These are phyloP conservation scores for Monopterus albus DNA, from an alignment of 2,113 vertebrate species.

Conservation along the genomic window DNA sequence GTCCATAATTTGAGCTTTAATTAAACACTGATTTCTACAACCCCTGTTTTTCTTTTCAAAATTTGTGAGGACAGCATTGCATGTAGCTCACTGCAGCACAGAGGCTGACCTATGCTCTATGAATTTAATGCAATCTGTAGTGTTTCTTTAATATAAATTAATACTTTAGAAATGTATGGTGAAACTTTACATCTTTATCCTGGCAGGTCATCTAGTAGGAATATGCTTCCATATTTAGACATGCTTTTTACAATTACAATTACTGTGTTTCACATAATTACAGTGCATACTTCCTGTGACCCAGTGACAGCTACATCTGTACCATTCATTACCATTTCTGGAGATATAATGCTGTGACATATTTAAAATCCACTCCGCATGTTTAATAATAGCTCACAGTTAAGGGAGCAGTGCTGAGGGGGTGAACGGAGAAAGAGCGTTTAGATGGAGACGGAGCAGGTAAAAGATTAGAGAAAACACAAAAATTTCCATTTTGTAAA, in stretches of 20 bases:
- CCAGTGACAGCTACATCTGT: constrained; percentile 18
- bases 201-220: neutral
- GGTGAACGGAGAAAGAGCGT: constrained; percentile 18
- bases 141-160: neutral
- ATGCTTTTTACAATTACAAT: constrained; percentile 10
- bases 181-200: neutral
- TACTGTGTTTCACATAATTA: constrained; percentile 9
- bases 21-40: too few relatives aligned
- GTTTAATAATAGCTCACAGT: constrained; percentile 18
- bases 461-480: constrained; percentile 60
- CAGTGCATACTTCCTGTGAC: neutral
- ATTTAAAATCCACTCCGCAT: constrained; percentile 16
- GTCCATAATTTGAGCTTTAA: too few relatives aligned
- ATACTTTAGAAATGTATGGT: neutral
- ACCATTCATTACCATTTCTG: constrained; percentile 16
- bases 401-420: constrained; percentile 2
- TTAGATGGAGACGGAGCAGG: constrained; percentile 46
- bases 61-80: too few relatives aligned
- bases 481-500: constrained; percentile 36
- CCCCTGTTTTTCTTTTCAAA: too few relatives aligned
- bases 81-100: too few relatives aligned
- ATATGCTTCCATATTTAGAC: constrained; percentile 4
- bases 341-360: constrained; percentile 5
- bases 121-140: neutral
- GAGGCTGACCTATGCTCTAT: too few relatives aligned